Evolutionary conservation across 2,888 invertebrate species (phyloP).

Genomic region (Zeuzera pyrina): DNA sequence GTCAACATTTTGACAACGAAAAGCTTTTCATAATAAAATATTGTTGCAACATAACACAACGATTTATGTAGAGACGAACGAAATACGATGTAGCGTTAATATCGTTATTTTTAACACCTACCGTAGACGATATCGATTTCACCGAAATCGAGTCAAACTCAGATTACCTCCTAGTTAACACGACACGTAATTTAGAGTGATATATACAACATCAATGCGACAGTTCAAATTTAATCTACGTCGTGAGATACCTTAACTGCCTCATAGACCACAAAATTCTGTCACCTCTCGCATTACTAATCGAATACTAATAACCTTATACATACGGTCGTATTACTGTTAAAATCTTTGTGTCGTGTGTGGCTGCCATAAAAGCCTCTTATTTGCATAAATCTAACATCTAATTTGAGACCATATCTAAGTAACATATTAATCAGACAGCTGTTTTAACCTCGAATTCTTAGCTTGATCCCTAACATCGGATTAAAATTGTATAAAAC

Average conservation of each 20-base stretch:
- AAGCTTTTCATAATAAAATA: conserved; percentile 6
- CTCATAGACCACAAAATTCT: conserved; percentile 23
- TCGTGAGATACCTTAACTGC: conserved; percentile 24
- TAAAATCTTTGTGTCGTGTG: conserved; percentile 51
- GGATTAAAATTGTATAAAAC: conserved; percentile 19
- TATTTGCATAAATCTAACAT: conserved; percentile 57
- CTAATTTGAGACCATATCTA: conserved; percentile 43
- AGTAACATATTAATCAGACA: conserved; percentile 56
- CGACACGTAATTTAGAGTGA: conserved; percentile 39
- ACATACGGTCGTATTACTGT: conserved; percentile 38
- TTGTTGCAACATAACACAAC: conserved; percentile 10
- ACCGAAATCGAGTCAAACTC: conserved; percentile 4
- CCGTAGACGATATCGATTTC: conserved; percentile 29
- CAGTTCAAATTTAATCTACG: conserved; percentile 27
- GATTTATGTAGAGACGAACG: conserved; percentile 7
- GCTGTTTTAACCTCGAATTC: conserved; percentile 40
- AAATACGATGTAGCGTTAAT: conserved; percentile 13
- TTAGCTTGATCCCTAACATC: conserved; percentile 32
- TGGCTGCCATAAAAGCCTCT: conserved; percentile 42
- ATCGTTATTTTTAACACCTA: conserved; percentile 29
- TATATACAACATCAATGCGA: conserved; percentile 33
- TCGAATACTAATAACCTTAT: conserved; percentile 44
- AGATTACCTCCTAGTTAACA: conserved; percentile 28
- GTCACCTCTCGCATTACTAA: conserved; percentile 52
- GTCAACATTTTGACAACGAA: conserved; percentile 8